phyloP scores from a whole-genome alignment of 2,797 vertebrate genomes.

The Hapalemur alaotrensis region DNA sequence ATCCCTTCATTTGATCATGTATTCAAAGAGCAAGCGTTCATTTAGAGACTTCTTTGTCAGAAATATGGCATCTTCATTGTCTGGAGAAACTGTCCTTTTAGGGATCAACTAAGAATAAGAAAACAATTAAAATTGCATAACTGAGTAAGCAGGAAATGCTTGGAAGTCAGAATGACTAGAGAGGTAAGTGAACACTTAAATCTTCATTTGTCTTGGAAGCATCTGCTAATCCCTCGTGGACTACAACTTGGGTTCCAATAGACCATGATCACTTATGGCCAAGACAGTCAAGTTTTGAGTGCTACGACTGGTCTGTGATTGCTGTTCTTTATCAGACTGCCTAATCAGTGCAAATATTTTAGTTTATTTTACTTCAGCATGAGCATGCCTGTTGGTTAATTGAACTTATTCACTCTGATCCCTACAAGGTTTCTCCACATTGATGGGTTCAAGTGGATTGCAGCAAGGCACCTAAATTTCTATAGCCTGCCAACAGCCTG shows the following conservation, averaged over 20 bases:
- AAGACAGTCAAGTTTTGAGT: neutral
- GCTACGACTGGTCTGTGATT: neutral
- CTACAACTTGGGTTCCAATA: neutral
- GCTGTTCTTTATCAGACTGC: neutral
- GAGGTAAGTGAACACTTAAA: neutral
- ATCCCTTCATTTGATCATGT: neutral
- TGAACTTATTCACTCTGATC: neutral
- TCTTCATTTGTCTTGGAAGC: neutral
- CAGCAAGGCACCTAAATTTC: neutral
- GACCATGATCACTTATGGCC: neutral
- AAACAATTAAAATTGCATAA: neutral
- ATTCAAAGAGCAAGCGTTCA: neutral
- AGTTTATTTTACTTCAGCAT: neutral
- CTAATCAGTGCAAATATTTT: neutral
- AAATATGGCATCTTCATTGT: neutral
- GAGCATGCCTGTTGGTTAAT: too few species aligned
- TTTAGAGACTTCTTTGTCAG: neutral
- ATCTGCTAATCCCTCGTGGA: too few species aligned
- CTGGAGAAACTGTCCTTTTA: neutral
- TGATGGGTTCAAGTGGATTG: neutral
- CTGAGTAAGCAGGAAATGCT: neutral
- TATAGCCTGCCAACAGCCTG: neutral
- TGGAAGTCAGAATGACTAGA: neutral
- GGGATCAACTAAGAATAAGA: neutral
- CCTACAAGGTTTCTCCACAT: neutral